Conservation (phyloP, 2,113 vertebrate genomes). For the Natator depressus region DNA sequence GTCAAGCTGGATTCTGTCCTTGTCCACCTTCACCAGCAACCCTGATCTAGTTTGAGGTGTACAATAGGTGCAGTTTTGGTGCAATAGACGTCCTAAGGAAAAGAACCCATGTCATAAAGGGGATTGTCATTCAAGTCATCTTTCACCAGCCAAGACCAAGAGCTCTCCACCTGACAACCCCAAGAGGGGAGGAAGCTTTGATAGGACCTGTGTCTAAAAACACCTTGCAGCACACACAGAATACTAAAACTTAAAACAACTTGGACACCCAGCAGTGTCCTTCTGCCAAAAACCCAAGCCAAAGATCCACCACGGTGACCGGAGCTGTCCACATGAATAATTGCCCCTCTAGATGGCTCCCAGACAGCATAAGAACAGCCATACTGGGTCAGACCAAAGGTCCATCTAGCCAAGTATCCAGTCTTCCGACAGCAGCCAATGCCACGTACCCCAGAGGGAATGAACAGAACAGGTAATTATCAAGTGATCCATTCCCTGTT, state of each 20-base stretch:
- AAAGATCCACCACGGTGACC: not conserved
- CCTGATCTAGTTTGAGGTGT: not conserved
- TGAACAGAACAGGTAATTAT: too few species aligned
- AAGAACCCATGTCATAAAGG: too few species aligned
- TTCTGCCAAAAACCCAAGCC: not conserved
- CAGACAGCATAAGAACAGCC: not conserved
- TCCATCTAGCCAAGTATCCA: too few species aligned
- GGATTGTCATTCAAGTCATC: not conserved
- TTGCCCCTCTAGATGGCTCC: not conserved
- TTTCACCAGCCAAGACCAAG: not conserved
- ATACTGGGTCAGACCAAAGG: too few species aligned
- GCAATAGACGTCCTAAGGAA: too few species aligned
- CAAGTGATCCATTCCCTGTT: too few species aligned
- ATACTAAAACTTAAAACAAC: not conserved
- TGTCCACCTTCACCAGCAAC: not conserved
- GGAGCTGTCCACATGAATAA: not conserved
- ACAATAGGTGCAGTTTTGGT: not conserved
- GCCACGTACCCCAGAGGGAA: too few species aligned
- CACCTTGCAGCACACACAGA: not conserved
- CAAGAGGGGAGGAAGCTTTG: not conserved
- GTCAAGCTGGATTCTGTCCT: not conserved
- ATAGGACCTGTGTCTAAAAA: not conserved
- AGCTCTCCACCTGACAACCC: not conserved
- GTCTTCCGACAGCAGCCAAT: too few species aligned
- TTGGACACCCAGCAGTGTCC: not conserved